Conservation (phyloP, 2,797 vertebrate genomes). For the Aplochiton taeniatus region DNA sequence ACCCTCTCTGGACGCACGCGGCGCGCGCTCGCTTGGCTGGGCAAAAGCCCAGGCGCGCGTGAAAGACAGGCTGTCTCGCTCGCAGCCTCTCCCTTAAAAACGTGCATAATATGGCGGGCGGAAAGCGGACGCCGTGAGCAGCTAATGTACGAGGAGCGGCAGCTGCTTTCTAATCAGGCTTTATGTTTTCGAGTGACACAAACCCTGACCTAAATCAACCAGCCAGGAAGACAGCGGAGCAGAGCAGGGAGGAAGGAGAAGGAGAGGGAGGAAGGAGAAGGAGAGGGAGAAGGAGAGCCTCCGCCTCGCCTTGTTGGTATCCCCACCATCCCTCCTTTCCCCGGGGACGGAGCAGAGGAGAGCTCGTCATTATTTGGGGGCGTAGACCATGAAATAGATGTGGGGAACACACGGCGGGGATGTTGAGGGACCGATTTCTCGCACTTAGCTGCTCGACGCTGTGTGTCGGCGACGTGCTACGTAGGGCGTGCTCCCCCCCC, state of each 20-base stretch:
- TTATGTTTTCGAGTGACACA: slow-evolving; percentile 39
- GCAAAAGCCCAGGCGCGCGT: too few relatives aligned
- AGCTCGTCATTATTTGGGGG: slow-evolving; percentile 55
- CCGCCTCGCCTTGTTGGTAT: slow-evolving; percentile 34
- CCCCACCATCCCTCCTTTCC: slow-evolving; percentile 26
- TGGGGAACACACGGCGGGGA: slow-evolving; percentile 42
- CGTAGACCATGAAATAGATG: slow-evolving; percentile 64
- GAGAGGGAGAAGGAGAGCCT: too few relatives aligned
- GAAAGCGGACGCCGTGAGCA: slow-evolving; percentile 15
- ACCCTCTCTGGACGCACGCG: slow-evolving; percentile 18
- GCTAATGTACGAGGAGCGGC: slow-evolving; percentile 40
- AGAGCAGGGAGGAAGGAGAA: background rate
- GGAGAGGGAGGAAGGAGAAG: too few relatives aligned
- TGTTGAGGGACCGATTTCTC: slow-evolving; percentile 43
- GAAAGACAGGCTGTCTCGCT: too few relatives aligned
- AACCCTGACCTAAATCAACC: slow-evolving; percentile 35
- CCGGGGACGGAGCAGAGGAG: slow-evolving; percentile 42
- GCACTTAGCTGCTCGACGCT: too few relatives aligned
- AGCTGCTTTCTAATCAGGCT: slow-evolving; percentile 53
- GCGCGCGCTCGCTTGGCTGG: slow-evolving; percentile 3
- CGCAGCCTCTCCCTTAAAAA: too few relatives aligned
- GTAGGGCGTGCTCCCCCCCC: slow-evolving; percentile 32
- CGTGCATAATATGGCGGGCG: too few relatives aligned
- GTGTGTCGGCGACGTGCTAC: too few relatives aligned
- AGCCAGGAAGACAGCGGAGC: slow-evolving; percentile 11